These are phyloP conservation scores for Saimiri boliviensis DNA, from an alignment of 2,113 vertebrate species.

Conservation along the genomic window DNA sequence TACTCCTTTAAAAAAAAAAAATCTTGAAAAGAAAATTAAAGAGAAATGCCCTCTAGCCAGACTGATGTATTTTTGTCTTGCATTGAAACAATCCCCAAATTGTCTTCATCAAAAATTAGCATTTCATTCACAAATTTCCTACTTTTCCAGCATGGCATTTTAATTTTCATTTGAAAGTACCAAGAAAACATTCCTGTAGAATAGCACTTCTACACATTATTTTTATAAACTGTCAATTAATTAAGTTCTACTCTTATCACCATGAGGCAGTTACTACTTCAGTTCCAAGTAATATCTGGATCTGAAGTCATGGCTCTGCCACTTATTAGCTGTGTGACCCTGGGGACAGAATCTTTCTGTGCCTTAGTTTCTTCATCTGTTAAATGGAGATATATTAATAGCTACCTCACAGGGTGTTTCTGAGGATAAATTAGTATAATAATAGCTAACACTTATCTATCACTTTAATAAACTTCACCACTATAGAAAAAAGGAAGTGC, in stretches of 20 bases:
- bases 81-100: background rate
- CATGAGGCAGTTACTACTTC: background rate
- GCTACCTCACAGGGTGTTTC: background rate
- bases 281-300: background rate
- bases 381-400: background rate
- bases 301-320: background rate
- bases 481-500: background rate
- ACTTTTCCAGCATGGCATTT: background rate
- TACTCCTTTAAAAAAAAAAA: background rate
- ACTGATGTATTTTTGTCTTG: background rate
- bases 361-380: background rate
- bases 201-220: background rate
- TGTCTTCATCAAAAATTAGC: constrained; percentile 1
- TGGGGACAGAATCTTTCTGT: too few species aligned
- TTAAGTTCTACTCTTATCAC: background rate
- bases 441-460: background rate
- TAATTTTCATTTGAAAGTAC: background rate
- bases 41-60: background rate
- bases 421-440: background rate
- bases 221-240: background rate
- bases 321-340: background rate
- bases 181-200: background rate
- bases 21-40: background rate
- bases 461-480: background rate
- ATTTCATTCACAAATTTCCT: constrained; percentile 16